A percentile compares a stretch with the other conserved stretches of the same genome.
Evolutionary conservation across 2,888 invertebrate species (phyloP).

Genomic region (Tigriopus californicus): DNA sequence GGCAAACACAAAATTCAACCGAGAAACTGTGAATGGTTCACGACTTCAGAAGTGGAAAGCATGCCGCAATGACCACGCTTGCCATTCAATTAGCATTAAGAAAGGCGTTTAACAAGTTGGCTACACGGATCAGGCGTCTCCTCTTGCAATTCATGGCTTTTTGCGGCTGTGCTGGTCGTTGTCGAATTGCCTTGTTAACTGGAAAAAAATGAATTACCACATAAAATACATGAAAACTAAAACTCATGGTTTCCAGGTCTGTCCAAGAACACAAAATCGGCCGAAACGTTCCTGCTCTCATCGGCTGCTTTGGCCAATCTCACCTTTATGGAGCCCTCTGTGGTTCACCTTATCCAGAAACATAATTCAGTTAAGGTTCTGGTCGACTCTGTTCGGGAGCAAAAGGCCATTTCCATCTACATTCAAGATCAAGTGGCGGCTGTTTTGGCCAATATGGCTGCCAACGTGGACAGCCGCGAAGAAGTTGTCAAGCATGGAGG

Average conservation of each 20-base stretch:
- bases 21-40: no score
- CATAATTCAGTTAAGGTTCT: conserved; percentile 36
- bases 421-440: conserved; percentile 68
- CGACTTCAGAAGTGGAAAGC: no score
- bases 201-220: no score
- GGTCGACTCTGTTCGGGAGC: conserved; percentile 40
- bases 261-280: conserved; percentile 30
- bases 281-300: conserved; percentile 63
- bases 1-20: no score
- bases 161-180: no score
- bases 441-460: conserved; percentile 63
- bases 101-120: no score
- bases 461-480: conserved; percentile 45
- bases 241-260: conserved; percentile 33
- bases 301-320: conserved; percentile 82
- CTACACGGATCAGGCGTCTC: no score
- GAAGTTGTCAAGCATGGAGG: conserved; percentile 43
- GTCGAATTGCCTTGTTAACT: no score
- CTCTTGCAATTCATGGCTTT: no score
- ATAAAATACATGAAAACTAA: no score
- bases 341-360: conserved; percentile 36
- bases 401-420: conserved; percentile 44
- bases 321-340: conserved; percentile 53
- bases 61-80: no score
- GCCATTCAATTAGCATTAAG: no score